phyloP scores from a whole-genome alignment of 2,888 invertebrate genomes.

The Lycophotia porphyrea region DNA sequence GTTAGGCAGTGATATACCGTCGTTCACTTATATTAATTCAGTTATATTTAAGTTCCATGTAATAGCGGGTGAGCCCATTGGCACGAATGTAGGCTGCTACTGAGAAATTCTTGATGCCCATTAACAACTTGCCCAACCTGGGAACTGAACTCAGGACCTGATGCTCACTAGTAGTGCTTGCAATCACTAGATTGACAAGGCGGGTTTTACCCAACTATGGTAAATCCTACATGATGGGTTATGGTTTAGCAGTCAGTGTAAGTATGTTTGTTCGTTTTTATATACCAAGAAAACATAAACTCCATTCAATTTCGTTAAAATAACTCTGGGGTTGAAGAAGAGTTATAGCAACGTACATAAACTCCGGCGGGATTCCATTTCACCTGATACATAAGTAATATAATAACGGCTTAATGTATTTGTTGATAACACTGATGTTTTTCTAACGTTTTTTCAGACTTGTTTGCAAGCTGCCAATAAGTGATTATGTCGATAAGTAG shows the following conservation, averaged over 20 bases:
- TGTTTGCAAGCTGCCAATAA: slow-evolving; percentile 19
- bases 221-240: neutral
- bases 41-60: too few species aligned
- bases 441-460: slow-evolving; percentile 10
- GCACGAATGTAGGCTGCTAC: too few species aligned
- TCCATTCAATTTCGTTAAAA: slow-evolving; percentile 73
- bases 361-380: slow-evolving; percentile 56
- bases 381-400: slow-evolving; percentile 53
- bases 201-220: neutral
- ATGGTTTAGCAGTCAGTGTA: neutral
- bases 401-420: slow-evolving; percentile 52
- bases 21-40: too few species aligned
- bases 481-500: neutral
- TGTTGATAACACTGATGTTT: slow-evolving; percentile 41
- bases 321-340: slow-evolving; percentile 24
- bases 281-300: slow-evolving; percentile 67
- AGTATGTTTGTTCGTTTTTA: slow-evolving; percentile 69
- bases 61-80: too few species aligned
- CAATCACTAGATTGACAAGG: neutral
- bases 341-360: slow-evolving; percentile 52
- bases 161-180: too few species aligned
- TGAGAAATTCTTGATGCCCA: neutral
- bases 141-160: neutral
- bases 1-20: too few species aligned
- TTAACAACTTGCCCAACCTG: slow-evolving; percentile 68